Base-by-base conservation (phyloP, 2,113 vertebrate species). In the Brachyistius frenatus region DNA sequence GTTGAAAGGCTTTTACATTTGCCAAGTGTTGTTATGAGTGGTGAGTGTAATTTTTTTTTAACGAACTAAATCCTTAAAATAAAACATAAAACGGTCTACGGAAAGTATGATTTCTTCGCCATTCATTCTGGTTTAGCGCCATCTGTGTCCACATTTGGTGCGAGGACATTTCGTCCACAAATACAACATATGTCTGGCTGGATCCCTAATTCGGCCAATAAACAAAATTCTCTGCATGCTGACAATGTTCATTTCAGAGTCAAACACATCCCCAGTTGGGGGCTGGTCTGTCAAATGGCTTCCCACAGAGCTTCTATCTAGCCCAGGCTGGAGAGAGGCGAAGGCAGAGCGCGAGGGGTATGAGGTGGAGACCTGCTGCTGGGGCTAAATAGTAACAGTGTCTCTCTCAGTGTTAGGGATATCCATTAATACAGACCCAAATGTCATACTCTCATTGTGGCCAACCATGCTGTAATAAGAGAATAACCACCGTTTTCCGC, bases 161-260 rank as follows among this genome's bases (percentile, higher is more conserved):
- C 23, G 49, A 76, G 41, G 53, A 16, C 30, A 41, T 66, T 83
- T 49, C 8, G 57, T 79, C 14, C 31, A 61, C 11, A 82, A 67
- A 75, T 16, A 37, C 16, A 67, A 78, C 31, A 55, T 23, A 63
- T 7, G 23, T 68, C 67, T 54, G 23, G 37, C 69, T 63, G 23
- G 62, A 76, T 53, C 37, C 16, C 31, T 23, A 44, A 78, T 65
- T 37, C 2, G 30, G 58, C 57, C 54, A 70, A 83, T 16, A 80
- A 81, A 89, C 41, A 37, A 73, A 65, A 85, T 57, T 80, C 67
- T 80, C 73, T 86, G 72, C 86, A 93, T 86, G 89, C 83, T 80
- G 94, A 96, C 95, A 96, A 93, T 88, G 90, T 93, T 93, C 84
- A 96, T 96, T 96, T 96, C 92, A 94, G 91, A 96, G 94, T 95